Percentiles rank a stretch among this genome's conserved stretches.
phyloP scores from a whole-genome alignment of 2,113 vertebrate species.

The Colaptes auratus region DNA sequence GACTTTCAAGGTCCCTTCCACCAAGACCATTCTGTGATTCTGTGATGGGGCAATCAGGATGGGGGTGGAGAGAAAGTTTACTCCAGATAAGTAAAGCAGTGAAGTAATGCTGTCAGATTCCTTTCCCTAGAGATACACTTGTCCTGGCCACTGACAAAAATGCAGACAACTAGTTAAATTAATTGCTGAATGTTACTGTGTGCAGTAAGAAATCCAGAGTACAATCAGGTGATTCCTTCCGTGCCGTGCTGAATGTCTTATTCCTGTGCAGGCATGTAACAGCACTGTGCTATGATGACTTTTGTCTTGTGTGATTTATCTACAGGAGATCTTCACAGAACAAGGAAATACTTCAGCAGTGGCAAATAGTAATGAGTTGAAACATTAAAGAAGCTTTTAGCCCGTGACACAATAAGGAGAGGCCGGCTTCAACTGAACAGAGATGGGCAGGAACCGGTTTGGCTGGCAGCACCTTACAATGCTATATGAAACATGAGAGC shows the following conservation, averaged over 20 bases:
- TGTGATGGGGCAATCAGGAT: not conserved
- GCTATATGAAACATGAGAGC: constrained; percentile 36
- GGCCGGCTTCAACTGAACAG: not conserved
- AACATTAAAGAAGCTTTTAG: not conserved
- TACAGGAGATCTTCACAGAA: not conserved
- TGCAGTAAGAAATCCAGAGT: not conserved
- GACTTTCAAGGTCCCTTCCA: too few species aligned
- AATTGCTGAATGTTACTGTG: not conserved
- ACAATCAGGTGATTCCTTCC: not conserved
- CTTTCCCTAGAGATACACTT: not conserved
- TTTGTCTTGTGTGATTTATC: not conserved
- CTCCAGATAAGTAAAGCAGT: not conserved
- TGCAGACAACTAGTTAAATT: not conserved
- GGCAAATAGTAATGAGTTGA: not conserved
- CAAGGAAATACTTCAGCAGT: not conserved
- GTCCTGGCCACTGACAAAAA: not conserved
- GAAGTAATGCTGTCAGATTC: not conserved
- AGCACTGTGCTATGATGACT: not conserved
- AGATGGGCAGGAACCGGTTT: constrained; percentile 27
- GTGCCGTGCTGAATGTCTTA: not conserved
- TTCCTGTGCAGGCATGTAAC: not conserved
- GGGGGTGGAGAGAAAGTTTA: too few species aligned
- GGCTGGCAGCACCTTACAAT: not conserved
- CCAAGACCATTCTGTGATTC: too few species aligned
- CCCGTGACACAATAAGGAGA: not conserved